These are phyloP conservation scores for Leptoteleia sp. DNA, from an alignment of 1,140 invertebrate species.

Conservation along the genomic window DNA sequence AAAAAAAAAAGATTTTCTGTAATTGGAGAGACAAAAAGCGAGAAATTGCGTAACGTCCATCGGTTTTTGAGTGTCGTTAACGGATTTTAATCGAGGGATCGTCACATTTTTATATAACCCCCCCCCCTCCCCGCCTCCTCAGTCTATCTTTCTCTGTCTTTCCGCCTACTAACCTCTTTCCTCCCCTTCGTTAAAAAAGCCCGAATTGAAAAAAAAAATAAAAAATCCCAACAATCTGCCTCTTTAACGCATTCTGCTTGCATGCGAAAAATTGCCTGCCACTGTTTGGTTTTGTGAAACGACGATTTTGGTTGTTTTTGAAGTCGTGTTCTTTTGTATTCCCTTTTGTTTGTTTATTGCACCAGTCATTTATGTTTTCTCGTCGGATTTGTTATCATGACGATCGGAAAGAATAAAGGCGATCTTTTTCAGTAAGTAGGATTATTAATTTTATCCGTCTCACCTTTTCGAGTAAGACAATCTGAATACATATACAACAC, in stretches of 20 bases:
- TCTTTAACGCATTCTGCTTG: conserved; percentile 77
- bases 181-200: too few relatives aligned
- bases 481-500: conserved; percentile 62
- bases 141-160: conserved; percentile 62
- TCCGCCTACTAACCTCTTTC: conserved; percentile 17
- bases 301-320: conserved; percentile 82
- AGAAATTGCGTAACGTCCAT: conserved; percentile 80
- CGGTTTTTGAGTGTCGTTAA: conserved; percentile 84
- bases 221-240: conserved; percentile 34
- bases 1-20: conserved; percentile 31
- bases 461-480: conserved; percentile 57
- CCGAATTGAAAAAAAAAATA: too few relatives aligned
- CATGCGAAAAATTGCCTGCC: conserved; percentile 78
- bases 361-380: conserved; percentile 87
- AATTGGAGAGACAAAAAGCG: conserved; percentile 44
- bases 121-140: conserved; percentile 59
- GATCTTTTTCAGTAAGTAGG: conserved; percentile 92
- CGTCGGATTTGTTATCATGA: conserved; percentile 85
- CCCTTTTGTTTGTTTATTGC: conserved; percentile 88
- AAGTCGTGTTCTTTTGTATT: conserved; percentile 64
- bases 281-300: conserved; percentile 78
- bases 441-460: conserved; percentile 67
- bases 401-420: conserved; percentile 83
- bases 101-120: conserved; percentile 73
- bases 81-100: conserved; percentile 72